Base-by-base conservation (phyloP, 2,888 invertebrate species). In the Phymatocera aterrima region DNA sequence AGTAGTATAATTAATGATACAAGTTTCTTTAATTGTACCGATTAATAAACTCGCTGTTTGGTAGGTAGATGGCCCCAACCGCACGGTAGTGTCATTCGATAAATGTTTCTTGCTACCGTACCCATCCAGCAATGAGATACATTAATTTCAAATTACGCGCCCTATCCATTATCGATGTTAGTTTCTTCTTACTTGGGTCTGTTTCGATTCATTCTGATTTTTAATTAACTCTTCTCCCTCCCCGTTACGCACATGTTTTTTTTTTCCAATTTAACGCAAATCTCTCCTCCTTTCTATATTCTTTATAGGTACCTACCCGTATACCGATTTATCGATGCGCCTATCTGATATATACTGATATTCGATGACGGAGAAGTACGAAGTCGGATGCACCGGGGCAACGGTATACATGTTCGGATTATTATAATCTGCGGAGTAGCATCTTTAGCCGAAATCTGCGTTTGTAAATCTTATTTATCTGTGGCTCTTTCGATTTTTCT, bases 51-150 rank as follows among this genome's bases (percentile, higher is more conserved):
- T n/a, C 81, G 81, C 81, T 82, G 82, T 78, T 78, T 78, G 80
- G 48, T 68, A n/a, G n/a, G n/a, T n/a, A n/a, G n/a, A n/a, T 57
- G 34, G 78, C 15, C 54, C 65, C n/a, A n/a, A 37, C 37, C 34
- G 21, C 70, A 31, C 28, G 40, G 37, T n/a, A n/a, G 83, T 83
- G 84, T 87, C 87, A 85, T 81, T 84, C 86, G 88, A 88, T 89
- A 88, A 89, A 89, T 87, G 87, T 86, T 89, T 87, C 86, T 85
- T 86, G 90, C 89, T 89, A 90, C 89, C 84, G 90, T 87, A 84
- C 82, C 34, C 15, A 18, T n/a, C 48, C 81, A 79, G 82, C 82
- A 82, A 80, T 80, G 81, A 80, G 81, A 79, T 82, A 82, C 85
- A 84, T 86, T 85, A 85, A 85, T 85, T 81, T 82, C 21, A 21